Evolutionary conservation across 1,140 invertebrate genomes (phyloP).

Genomic region (Parapsyche elsis): DNA sequence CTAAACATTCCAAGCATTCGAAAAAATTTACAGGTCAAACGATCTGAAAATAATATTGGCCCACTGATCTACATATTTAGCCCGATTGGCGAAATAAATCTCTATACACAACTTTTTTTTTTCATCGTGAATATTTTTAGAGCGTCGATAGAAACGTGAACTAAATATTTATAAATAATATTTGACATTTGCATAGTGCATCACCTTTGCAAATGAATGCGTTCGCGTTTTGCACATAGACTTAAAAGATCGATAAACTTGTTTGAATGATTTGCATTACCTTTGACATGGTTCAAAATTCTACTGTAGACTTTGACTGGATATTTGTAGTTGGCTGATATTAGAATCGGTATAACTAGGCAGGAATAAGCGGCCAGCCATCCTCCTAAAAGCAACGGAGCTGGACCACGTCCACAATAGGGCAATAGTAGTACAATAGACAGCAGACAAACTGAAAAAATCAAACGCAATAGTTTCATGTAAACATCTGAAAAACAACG

Average conservation of each 20-base stretch:
- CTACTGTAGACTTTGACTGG: slow-evolving; percentile 61
- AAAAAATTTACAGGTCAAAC: too few relatives aligned
- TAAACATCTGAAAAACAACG: not conserved
- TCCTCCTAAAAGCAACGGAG: slow-evolving; percentile 71
- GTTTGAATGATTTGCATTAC: slow-evolving; percentile 40
- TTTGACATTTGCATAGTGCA: too few relatives aligned
- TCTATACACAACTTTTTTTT: too few relatives aligned
- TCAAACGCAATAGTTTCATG: slow-evolving; percentile 1
- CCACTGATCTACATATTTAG: too few relatives aligned
- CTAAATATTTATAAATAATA: too few relatives aligned
- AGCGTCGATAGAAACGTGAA: too few relatives aligned
- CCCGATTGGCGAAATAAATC: too few relatives aligned
- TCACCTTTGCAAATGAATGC: too few relatives aligned
- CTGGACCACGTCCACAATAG: slow-evolving; percentile 69
- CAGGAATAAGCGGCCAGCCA: slow-evolving; percentile 73
- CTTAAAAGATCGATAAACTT: not conserved
- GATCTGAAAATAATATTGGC: too few relatives aligned
- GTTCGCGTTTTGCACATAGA: too few relatives aligned
- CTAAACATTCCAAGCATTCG: too few relatives aligned
- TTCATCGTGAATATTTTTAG: too few relatives aligned
- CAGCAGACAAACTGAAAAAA: slow-evolving; percentile 71
- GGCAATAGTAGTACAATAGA: slow-evolving; percentile 72
- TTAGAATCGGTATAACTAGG: slow-evolving; percentile 71
- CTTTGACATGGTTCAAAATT: slow-evolving; percentile 55
- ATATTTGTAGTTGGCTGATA: slow-evolving; percentile 75